Evolutionary conservation across 1,140 invertebrate species (phyloP).

Genomic region (Drepana arcuata): DNA sequence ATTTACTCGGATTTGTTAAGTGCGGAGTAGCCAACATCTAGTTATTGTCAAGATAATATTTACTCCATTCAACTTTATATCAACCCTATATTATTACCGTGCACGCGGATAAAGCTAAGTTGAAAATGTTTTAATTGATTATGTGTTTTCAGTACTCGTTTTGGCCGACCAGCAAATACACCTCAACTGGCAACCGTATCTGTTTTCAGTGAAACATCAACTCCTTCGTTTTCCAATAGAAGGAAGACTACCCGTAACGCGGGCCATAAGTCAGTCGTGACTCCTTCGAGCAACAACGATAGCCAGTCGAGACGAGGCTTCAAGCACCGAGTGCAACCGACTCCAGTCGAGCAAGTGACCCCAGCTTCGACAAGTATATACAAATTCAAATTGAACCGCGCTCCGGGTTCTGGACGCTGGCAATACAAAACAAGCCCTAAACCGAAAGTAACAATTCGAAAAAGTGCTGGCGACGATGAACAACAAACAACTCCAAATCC

Average conservation of each 20-base stretch:
- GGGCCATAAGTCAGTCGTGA: constrained; percentile 52
- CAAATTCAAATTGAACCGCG: constrained; percentile 83
- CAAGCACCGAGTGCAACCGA: constrained; percentile 74
- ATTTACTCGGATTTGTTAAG: constrained; percentile 1
- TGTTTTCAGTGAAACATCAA: constrained; percentile 75
- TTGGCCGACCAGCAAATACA: constrained; percentile 57
- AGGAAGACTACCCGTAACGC: constrained; percentile 62
- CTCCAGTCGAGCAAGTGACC: constrained; percentile 67
- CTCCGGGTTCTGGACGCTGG: constrained; percentile 82
- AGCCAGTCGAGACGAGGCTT: constrained; percentile 72
- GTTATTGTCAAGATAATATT: constrained; percentile 24
- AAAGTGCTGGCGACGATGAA: constrained; percentile 76
- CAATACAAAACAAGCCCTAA: constrained; percentile 91
- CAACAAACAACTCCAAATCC: constrained; percentile 55
- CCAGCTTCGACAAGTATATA: constrained; percentile 74
- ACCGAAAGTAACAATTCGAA: constrained; percentile 86
- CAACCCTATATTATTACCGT: no score
- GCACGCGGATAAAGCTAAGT: no score
- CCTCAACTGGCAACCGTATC: constrained; percentile 75
- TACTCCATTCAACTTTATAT: no score
- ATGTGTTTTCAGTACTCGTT: constrained; percentile 68
- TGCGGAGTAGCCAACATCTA: constrained; percentile 4
- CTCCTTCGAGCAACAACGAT: constrained; percentile 54
- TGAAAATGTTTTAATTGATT: no score
- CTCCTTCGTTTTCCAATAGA: constrained; percentile 61